Evolutionary conservation across 2,888 invertebrate genomes (phyloP), one percentile per base, ranked within the genome.

Genomic region (Lithodes maja): DNA sequence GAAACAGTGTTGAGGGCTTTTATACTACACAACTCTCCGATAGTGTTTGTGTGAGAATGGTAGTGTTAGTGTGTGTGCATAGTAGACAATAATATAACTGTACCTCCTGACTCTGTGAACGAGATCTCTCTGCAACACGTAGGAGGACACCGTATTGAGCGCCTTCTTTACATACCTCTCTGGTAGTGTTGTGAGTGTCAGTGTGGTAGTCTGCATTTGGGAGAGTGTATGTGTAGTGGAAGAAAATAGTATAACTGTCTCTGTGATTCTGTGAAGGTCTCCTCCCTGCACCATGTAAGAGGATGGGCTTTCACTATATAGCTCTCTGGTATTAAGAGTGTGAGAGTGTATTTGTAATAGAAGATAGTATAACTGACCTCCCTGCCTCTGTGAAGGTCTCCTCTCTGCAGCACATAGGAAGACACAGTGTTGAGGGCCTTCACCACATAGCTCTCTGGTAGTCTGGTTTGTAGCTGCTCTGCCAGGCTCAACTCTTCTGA

Each of bases 351-450:
- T 33, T 33, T 33, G 33, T 33, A 33, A 33, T 33, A 33, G 33
- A 33, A 33, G 33, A 33, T 33, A 33, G 33, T 33, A 33, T 33
- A 33, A 53, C 61, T 68, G 75, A 91, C 91, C 87, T 91, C 83
- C 74, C 89, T 90, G 54, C 89, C 86, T 15, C 85, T 82, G 61
- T 91, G 91, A 12, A 89, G 55, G n/a, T 80, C 78, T 2, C 89
- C 86, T 17, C 68, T 83, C 74, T 91, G 86, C n/a, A 92, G 87
- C 1, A 89, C 85, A 83, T 90, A 91, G 12, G 92, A 89, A n/a
- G 92, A 92, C 52, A 92, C 79, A 9, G 89, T 89, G 79, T 92
- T 92, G 83, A 91, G 90, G 3, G 91, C 90, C 77, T 91, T 91
- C 54, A 91, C 90, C n/a, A 91, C 90, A 9, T 68, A 54, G 1